Percentiles rank a stretch among this genome's conserved stretches.
These are phyloP conservation scores for Gallinago undulata DNA, from an alignment of 2,113 vertebrate genomes.

Conservation along the genomic window DNA sequence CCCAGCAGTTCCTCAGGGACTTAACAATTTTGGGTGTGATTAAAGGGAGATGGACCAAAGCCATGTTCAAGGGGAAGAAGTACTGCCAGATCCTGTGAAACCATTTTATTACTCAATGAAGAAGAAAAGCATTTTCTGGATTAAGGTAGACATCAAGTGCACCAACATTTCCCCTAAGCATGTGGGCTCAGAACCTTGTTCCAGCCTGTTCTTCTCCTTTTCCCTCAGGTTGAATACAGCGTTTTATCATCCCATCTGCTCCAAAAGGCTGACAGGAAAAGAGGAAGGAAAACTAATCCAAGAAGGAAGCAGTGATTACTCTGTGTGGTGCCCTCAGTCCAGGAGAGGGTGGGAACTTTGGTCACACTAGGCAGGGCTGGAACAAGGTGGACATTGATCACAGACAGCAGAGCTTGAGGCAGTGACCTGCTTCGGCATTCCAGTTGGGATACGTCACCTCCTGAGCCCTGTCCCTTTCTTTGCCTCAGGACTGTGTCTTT, in stretches of 20 bases:
- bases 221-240: neutral
- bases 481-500: neutral
- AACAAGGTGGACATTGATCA: neutral
- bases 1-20: neutral
- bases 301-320: neutral
- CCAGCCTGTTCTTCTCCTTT: neutral
- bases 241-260: neutral
- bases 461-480: fast-evolving
- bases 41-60: neutral
- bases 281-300: neutral
- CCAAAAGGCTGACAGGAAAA: neutral
- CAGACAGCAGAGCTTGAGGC: neutral
- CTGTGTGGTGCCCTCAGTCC: neutral
- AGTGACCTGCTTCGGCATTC: neutral
- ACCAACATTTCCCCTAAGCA: neutral
- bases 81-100: neutral
- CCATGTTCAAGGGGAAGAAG: neutral
- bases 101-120: neutral
- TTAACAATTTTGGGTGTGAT: neutral
- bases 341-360: neutral
- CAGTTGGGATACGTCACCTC: neutral
- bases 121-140: neutral
- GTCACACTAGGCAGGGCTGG: neutral
- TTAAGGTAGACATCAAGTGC: neutral
- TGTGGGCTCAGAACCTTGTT: neutral